Evolutionary conservation across 2,113 vertebrate species (phyloP), one percentile per base, ranked within the genome.

Genomic region (Prionailurus viverrinus): DNA sequence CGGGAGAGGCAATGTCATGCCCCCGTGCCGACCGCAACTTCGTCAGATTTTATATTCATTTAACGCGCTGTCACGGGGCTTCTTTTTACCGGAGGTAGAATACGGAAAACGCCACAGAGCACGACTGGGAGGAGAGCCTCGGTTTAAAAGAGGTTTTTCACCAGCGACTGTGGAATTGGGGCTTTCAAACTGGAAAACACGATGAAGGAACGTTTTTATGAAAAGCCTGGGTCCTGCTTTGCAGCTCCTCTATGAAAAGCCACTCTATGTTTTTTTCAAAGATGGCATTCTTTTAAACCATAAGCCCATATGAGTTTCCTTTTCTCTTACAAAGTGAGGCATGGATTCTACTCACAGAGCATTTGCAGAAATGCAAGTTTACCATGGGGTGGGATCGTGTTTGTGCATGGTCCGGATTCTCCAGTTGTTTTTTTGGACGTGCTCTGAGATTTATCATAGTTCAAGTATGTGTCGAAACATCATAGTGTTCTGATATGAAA

Each of bases 41-140:
- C 8, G 5, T 94, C 33, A 66, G 41, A 10, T 89, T 94, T 95
- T 74, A 36, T 31, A 84, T 6, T 53, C 89, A 55, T 4, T 80
- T 4, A 15, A 51, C 69, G 4, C 4, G 3, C 74, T 0, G 10
- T 39, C 27, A 19, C 1, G 19, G 2, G 25, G 0, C 8, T 76
- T 51, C 78, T 73, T 10, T n/a, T 0, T 3, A 94, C 63, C 68
- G 36, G 48, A 25, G 4, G 0, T 25, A 39, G 48, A 13, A 15
- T 0, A 15, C 0, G 71, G 5, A 68, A 76, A 85, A 90, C 0
- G 4, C 15, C 39, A 3, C 12, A 1, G 9, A 45, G 33, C 12
- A 1, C 0, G 41, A 27, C 19, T 23, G 1, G 9, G 69, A 61
- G 68, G 21, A 25, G 10, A 61, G 31, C 18, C 11, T 4, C 4